Base-by-base conservation (phyloP, 2,888 invertebrate species). In the Drosophila austrosaltans region DNA sequence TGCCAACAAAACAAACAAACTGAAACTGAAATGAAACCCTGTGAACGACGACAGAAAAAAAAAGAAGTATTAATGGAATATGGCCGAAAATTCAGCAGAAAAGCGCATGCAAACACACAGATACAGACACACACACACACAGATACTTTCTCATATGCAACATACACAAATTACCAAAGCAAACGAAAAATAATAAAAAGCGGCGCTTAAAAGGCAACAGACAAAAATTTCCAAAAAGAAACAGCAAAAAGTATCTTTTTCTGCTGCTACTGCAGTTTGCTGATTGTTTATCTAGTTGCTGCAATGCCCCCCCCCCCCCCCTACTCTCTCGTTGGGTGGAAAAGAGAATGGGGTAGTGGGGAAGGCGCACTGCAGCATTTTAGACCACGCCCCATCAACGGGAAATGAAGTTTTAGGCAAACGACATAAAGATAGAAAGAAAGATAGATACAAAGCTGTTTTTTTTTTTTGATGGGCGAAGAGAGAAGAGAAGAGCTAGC, bases 21-120 rank as follows among this genome's bases (percentile, higher is more conserved):
- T 54, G 22, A 7, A 6, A 2, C 32, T 12, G n/a, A 10, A 0
- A 3, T n/a, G 5, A 22, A 42, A 39, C 53, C 54, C 53, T 68
- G 48, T 25, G 48, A 48, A 25, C 44, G 8, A 22, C 44, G 22
- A 56, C 42, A n/a, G 68, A 64, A 63, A 8, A 60, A 1, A 44
- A 22, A 22, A 76, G 58, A 57, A 76, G 77, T 81, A 83, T 89
- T 89, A 89, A 87, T 84, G 84, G 89, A 88, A 84, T 86, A 86
- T 88, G 81, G 87, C 74, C 81, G 89, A 86, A 88, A 86, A 87
- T 88, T 82, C 80, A 70, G 76, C 76, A 82, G 78, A 85, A 87
- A 89, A 82, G 85, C 75, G 85, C 87, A 86, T 73, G 75, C 78
- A 85, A 78, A 78, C 81, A 66, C 58, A 64, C 59, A 70, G 63